Evolutionary conservation across 1,140 invertebrate species (phyloP).

Genomic region (Diorhabda sublineata): DNA sequence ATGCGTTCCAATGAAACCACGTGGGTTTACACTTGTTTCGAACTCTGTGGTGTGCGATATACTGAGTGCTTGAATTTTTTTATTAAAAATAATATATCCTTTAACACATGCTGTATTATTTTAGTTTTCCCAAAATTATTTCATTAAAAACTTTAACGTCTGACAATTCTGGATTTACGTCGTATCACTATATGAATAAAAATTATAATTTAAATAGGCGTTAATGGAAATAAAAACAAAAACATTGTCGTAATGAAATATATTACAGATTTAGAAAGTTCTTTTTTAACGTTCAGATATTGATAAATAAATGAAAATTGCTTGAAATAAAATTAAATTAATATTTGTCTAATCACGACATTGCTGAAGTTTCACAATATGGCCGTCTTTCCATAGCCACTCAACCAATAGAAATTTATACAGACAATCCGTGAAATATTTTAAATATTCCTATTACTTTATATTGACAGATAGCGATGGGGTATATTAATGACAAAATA

Average conservation of each 20-base stretch:
- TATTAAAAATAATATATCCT: slow-evolving; percentile 25
- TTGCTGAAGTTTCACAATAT: no score
- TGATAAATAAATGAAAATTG: no score
- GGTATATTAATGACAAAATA: neutral
- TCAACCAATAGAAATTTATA: no score
- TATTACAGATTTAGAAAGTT: no score
- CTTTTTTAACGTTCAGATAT: no score
- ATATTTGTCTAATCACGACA: no score
- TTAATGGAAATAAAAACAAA: neutral
- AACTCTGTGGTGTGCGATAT: slow-evolving; percentile 24
- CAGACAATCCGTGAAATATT: no score
- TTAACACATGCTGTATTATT: slow-evolving; percentile 11
- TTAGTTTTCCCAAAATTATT: neutral
- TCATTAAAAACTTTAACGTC: neutral
- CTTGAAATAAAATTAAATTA: no score
- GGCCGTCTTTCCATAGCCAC: no score
- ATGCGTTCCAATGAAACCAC: slow-evolving; percentile 18
- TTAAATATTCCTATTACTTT: neutral
- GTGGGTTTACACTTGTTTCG: slow-evolving; percentile 6
- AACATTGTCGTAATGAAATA: neutral
- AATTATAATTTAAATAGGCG: neutral
- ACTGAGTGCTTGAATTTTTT: slow-evolving; percentile 32
- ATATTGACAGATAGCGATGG: neutral
- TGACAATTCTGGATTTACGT: neutral
- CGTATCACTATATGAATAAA: no score